phyloP scores from a whole-genome alignment of 2,113 vertebrate genomes.

The Aldabrachelys gigantea region DNA sequence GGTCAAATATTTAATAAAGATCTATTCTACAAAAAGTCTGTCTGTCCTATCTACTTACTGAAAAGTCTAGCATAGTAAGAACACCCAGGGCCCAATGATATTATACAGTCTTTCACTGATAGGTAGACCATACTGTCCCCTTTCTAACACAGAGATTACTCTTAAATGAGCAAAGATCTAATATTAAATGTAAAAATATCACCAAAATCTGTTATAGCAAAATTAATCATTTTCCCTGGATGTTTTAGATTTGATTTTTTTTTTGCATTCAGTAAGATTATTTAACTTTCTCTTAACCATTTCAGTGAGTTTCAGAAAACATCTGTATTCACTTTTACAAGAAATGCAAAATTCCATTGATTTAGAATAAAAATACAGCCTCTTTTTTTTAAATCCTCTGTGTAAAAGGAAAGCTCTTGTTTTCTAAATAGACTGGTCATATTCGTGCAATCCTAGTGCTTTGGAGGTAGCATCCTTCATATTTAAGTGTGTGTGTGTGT shows the following conservation, averaged over 20 bases:
- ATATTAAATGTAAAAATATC: neutral
- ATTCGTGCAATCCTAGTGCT: neutral
- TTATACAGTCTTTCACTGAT: neutral
- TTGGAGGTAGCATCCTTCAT: neutral
- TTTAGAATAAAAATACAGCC: neutral
- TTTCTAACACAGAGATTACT: neutral
- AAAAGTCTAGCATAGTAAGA: neutral
- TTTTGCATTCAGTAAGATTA: neutral
- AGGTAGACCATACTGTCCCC: neutral
- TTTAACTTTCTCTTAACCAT: neutral
- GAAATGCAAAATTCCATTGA: neutral
- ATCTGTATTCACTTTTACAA: neutral
- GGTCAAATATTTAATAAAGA: neutral
- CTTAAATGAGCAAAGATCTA: neutral
- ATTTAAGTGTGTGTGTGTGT: too few species aligned
- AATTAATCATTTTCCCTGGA: neutral
- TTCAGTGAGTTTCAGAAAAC: rapidly evolving
- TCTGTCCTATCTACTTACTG: rapidly evolving
- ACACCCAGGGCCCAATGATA: neutral
- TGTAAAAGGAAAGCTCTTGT: neutral
- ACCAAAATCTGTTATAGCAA: neutral
- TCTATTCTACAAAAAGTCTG: neutral
- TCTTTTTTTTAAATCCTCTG: neutral
- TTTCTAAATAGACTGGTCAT: neutral
- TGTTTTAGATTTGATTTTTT: neutral